A percentile compares a stretch with the other conserved stretches of the same genome.
Evolutionary conservation across 92 coral and sea anemone species (phyloP).

Genomic region (Ricordea florida): DNA sequence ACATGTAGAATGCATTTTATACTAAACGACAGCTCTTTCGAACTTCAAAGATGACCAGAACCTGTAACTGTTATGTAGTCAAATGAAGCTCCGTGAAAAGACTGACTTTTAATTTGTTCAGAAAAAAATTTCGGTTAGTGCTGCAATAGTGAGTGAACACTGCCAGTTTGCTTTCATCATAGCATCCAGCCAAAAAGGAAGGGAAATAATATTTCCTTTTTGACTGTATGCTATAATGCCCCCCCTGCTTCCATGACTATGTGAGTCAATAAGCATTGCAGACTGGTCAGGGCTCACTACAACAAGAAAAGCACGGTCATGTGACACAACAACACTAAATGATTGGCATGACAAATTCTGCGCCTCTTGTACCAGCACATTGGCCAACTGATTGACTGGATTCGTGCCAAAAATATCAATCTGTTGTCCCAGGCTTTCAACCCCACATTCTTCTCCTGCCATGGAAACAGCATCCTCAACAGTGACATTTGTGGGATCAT

Average conservation of each 20-base stretch:
- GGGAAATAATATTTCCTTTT: slow-evolving; percentile 18
- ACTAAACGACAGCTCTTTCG: too few species aligned
- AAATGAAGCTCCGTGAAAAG: too few species aligned
- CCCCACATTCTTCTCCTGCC: slow-evolving; percentile 52
- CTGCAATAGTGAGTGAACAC: background rate
- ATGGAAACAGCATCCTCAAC: slow-evolving; percentile 48
- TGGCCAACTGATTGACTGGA: slow-evolving; percentile 5
- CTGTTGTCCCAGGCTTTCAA: slow-evolving; percentile 14
- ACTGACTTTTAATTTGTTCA: too few species aligned
- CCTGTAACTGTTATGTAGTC: too few species aligned
- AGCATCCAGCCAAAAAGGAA: slow-evolving; percentile 24
- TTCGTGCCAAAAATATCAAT: slow-evolving; percentile 49
- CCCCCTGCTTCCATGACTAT: slow-evolving; percentile 23
- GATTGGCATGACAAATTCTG: background rate
- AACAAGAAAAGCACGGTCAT: slow-evolving; percentile 27
- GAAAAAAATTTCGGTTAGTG: background rate
- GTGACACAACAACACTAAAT: slow-evolving; percentile 30
- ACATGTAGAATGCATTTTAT: too few species aligned
- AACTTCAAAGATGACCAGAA: too few species aligned
- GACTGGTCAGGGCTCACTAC: slow-evolving; percentile 9
- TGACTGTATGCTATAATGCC: slow-evolving; percentile 32
- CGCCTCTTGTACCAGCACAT: slow-evolving; percentile 7
- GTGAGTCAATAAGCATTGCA: slow-evolving; percentile 42
- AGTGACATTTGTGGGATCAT: slow-evolving; percentile 23
- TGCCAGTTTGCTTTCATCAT: slow-evolving; percentile 26